Evolutionary conservation across 2,888 invertebrate genomes (phyloP), one percentile per base, ranked within the genome.

Genomic region (Tenodera sinensis): DNA sequence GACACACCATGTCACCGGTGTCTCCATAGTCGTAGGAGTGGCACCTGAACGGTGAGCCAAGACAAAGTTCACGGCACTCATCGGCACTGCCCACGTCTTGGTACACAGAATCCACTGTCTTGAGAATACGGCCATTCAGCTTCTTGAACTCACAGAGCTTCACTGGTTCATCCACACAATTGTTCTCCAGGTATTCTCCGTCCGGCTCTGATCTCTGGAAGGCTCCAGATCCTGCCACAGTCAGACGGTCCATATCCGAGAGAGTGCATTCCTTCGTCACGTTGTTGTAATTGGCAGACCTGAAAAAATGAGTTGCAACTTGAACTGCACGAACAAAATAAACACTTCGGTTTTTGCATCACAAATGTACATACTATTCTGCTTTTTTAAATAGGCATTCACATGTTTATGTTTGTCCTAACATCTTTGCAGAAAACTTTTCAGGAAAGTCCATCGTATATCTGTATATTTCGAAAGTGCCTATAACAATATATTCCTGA

Each of bases 11-110:
- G 92, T 98, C 98, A 89, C 98, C 98, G 91, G 98, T 98, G 93
- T 98, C 98, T 88, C 98, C 98, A 93, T 97, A 98, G 93, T 98
- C 98, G 93, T 98, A 98, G 15, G 98, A 98, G 93, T 98, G 98
- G 93, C 98, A 98, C 92, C 97, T 95, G 95, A 97, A 98, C 83
- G 97, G 97, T 81, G 98, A 97, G 93, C 97, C 97, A 89, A 98
- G 94, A 93, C 98, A 98, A 91, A 98, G 95, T 93, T 98, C 98
- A 90, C 98, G 95, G 93, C 98, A 98, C 94, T 97, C 98, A 92
- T 98, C 98, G 90, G 97, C 94, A 30, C 97, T 97, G 91, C 96
- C 96, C 87, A 98, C 97, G 92, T 98, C 97, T 94, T 98, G 97
- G 93, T 97, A 98, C 34, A 98, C 98, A 3, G 98, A 98, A 92